Evolutionary conservation across 2,113 vertebrate genomes (phyloP), one percentile per base, ranked within the genome.

Genomic region (Hydrolagus affinis): DNA sequence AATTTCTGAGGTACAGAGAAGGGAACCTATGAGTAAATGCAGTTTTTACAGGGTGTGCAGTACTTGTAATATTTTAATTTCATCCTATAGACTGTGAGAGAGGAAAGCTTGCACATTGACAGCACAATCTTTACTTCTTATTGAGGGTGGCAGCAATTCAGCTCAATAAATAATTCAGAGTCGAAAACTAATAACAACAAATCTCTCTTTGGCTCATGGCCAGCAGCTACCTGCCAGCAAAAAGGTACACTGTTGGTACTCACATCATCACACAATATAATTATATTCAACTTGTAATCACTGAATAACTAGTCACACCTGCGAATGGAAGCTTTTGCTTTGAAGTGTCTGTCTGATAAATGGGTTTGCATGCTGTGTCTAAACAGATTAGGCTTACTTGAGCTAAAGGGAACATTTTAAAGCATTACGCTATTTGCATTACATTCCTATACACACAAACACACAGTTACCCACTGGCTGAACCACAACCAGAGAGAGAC

Each of bases 231-330:
- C 78, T 83, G 59, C 62, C 78, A 83, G 60, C 78, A 83, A 83
- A 83, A 30, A 83, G 78, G 62, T 14, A 83, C 78, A 83, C 32
- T 83, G 78, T 64, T 83, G 78, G 62, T 60, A 66, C 78, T 83
- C 78, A 83, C 66, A 30, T 83, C 28, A 83, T 83, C 30, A 32
- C 60, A 66, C 60, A 83, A 83, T 66, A 68, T 83, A 83, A 83
- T 83, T 83, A 68, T 68, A 68, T 30, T 68, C 60, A 83, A 83
- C 66, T 32, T 83, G 78, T 21, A 66, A 62, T 62, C 66, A 62
- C 62, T 32, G 78, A 83, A 32, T 83, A 66, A 66, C 62, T 68
- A 28, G 78, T 32, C 78, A 83, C 59, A 64, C 78, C 78, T 83
- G 78, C 17, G 17, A 66, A 83, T 66, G 62, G 17, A 25, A 83